Percentiles rank a stretch among this genome's conserved stretches.
phyloP scores from a whole-genome alignment of 2,888 invertebrate species.

The Orthosia gothica region DNA sequence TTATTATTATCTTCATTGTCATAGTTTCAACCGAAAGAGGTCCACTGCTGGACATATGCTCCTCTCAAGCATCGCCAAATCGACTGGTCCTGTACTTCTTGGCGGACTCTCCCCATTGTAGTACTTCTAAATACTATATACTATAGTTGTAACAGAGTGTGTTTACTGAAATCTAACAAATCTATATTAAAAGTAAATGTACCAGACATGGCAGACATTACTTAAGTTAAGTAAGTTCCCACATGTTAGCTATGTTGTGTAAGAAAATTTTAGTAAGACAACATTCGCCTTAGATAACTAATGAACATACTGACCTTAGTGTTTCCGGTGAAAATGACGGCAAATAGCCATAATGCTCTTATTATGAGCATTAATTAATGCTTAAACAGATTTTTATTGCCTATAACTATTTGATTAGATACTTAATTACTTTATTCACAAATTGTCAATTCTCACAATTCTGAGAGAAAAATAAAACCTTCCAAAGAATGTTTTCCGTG shows the following conservation, averaged over 20 bases:
- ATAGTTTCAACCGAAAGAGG: too few relatives aligned
- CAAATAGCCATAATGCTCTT: not conserved
- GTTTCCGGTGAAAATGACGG: constrained; percentile 7
- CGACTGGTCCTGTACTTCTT: too few relatives aligned
- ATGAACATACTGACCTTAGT: not conserved
- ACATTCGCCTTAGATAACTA: constrained; percentile 33
- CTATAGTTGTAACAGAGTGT: not conserved
- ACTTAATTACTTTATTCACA: not conserved
- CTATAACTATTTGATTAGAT: constrained; percentile 5
- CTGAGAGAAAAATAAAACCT: not conserved
- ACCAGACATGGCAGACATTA: constrained; percentile 38
- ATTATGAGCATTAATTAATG: constrained; percentile 14
- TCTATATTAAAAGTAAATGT: constrained; percentile 28
- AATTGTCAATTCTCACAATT: not conserved
- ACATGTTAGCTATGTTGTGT: constrained; percentile 17
- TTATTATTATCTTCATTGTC: too few relatives aligned
- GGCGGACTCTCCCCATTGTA: too few relatives aligned
- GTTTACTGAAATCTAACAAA: constrained; percentile 19
- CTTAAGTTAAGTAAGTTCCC: constrained; percentile 19
- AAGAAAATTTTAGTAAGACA: constrained; percentile 34
- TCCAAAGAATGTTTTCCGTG: not conserved
- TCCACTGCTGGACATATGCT: too few relatives aligned
- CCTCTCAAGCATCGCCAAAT: too few relatives aligned
- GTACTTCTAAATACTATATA: too few relatives aligned
- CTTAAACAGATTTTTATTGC: constrained; percentile 16